Base-by-base conservation (phyloP, 2,113 vertebrate species). In the Lophochroa leadbeateri region DNA sequence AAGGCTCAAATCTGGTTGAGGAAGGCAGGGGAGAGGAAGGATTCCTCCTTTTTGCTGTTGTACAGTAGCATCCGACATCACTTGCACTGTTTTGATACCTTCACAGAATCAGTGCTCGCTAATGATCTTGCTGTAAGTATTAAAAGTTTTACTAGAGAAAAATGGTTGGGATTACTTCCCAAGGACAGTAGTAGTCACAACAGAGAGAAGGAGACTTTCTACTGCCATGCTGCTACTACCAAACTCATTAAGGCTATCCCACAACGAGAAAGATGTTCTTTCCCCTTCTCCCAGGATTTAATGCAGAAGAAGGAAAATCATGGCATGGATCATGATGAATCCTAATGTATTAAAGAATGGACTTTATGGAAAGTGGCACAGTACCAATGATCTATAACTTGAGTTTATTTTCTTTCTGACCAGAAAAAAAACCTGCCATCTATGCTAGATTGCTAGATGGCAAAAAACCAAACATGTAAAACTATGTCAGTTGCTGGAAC, bases 141-240 rank as follows among this genome's bases (percentile, higher is more conserved):
- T 4, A 8, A 39, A 21, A 24, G 4, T 57, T 80, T 74, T 23
- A 74, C 25, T 29, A 7, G 10, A 46, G 33, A 68, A 60, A 67
- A 94, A 67, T 20, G 15, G 19, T 53, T 77, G 44, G 4, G 11
- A 44, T 82, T 47, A 24, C 11, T 7, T 70, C 35, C 44, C 68
- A 29, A 74, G 35, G 64, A 74, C 27, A 49, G 14, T 0, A 53
- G 39, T 10, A 41, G 44, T 44, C 17, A 27, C 49, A 67, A 63
- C 7, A 87, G 24, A n/a, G 10, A 74, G 35, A 61, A 86, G 61
- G 4, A 47, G 28, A 79, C 19, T 39, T 58, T 29, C 53, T 35
- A 13, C 9, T 52, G 6, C 15, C 3, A 4, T 0, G 1, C 47
- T 64, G 29, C 18, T 74, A 57, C 11, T n/a, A 57, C 8, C 19